Conservation (phyloP, 1,140 invertebrate species). For the Fopius arisanus region DNA sequence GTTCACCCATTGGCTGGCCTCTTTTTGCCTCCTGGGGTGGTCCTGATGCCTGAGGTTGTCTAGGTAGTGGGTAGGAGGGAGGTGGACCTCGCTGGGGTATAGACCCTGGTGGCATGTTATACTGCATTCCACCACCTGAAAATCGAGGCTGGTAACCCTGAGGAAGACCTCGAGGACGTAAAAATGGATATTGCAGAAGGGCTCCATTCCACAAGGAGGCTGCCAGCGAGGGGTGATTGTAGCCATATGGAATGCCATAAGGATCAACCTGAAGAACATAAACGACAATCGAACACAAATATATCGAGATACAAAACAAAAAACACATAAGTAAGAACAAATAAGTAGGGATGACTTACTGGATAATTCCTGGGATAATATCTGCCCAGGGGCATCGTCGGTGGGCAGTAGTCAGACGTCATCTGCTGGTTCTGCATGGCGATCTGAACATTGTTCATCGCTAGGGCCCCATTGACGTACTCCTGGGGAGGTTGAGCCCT, state of each 20-base stretch:
- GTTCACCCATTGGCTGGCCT: neutral
- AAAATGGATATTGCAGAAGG: constrained; percentile 25
- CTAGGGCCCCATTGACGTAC: neutral
- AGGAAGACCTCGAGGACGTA: constrained; percentile 3
- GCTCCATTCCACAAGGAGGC: constrained; percentile 30
- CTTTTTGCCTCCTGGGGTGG: neutral
- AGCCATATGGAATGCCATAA: constrained; percentile 38
- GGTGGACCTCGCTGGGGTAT: neutral
- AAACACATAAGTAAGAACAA: no score
- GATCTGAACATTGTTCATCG: neutral
- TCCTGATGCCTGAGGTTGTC: neutral
- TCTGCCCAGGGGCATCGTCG: constrained; percentile 35
- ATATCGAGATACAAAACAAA: no score
- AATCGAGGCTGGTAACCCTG: neutral
- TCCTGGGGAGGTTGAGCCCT: neutral
- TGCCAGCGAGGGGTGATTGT: constrained; percentile 34
- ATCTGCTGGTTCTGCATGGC: neutral
- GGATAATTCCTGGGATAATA: constrained; percentile 47
- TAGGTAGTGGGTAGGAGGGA: neutral
- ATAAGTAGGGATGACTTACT: constrained; percentile 36
- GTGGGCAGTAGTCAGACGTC: constrained; percentile 35
- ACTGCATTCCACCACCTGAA: neutral
- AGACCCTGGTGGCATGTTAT: neutral
- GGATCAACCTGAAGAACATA: constrained; percentile 50
- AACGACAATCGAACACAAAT: no score